Evolutionary conservation across 2,113 vertebrate species (phyloP), one percentile per base, ranked within the genome.

Genomic region (Galbula dea): DNA sequence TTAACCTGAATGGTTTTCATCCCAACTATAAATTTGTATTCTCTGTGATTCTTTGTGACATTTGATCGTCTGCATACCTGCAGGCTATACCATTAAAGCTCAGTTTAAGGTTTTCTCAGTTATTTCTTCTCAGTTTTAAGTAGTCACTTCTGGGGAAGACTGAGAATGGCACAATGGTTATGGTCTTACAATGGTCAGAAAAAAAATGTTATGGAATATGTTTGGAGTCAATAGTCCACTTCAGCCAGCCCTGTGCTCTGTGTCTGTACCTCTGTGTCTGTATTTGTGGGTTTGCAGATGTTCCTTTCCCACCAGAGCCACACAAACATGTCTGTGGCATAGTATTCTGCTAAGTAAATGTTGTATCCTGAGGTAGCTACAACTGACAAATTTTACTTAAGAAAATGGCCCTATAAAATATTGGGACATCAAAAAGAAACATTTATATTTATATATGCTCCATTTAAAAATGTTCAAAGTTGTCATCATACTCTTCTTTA

Each of bases 61-160:
- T 26, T 88, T 76, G 32, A 76, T 76, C 51, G 52, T 80, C 49
- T 68, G n/a, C 45, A 37, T 82, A 93, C 11, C 73, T 91, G 10
- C 24, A 82, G 71, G 36, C 43, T 68, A 65, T 29, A 34, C 16
- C 75, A 41, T 43, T 86, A 80, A 93, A 93, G 69, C 77, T 89
- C 66, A 82, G 22, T 58, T 69, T 55, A 88, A 89, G 51, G 63
- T 86, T 72, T 86, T 39, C n/a, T 89, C 43, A 63, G 37, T 81
- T 90, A 89, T 81, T 94, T 96, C 62, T 93, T 20, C 62, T 84
- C 26, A 88, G 5, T 92, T 86, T 92, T 82, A 89, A 81, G 39
- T 63, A 55, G 17, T 13, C 39, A 63, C 19, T 71, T 73, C 54
- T 16, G 24, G 51, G 32, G 23, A 48, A 86, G 57, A 51, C 18